Conservation (phyloP, 2,888 invertebrate genomes). For the Lamproptera curius region DNA sequence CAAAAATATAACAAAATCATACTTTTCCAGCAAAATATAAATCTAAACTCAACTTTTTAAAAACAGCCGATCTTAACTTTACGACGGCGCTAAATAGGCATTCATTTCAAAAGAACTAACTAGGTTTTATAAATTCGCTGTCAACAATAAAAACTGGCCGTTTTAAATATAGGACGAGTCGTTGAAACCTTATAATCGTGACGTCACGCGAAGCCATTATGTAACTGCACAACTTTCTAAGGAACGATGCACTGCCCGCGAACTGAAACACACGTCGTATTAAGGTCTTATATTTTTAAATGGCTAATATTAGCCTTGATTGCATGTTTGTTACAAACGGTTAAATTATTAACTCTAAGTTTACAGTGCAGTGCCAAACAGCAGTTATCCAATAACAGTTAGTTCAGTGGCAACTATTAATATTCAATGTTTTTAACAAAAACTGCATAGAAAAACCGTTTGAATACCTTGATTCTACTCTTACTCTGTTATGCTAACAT, state of each 20-base stretch:
- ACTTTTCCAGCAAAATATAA: neutral
- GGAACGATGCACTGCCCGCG: constrained; percentile 38
- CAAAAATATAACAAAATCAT: neutral
- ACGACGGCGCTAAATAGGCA: neutral
- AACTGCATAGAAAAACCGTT: too few relatives aligned
- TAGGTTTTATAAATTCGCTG: neutral
- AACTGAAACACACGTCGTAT: constrained; percentile 6
- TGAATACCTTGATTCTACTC: too few relatives aligned
- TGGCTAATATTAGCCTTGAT: too few relatives aligned
- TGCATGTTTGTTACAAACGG: too few relatives aligned
- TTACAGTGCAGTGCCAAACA: too few relatives aligned
- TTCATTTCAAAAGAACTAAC: neutral
- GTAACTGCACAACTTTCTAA: constrained; percentile 38
- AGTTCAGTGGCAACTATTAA: too few relatives aligned
- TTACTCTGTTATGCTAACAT: too few relatives aligned
- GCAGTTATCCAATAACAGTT: too few relatives aligned
- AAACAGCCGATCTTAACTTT: too few relatives aligned
- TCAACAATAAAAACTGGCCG: constrained; percentile 9
- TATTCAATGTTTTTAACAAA: too few relatives aligned
- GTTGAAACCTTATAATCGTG: constrained; percentile 31
- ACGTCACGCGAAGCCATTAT: constrained; percentile 47
- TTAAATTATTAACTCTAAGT: too few relatives aligned
- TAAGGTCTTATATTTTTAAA: too few relatives aligned
- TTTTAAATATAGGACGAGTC: constrained; percentile 17
- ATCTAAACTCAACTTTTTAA: neutral